Base-by-base conservation (phyloP, 92 coral and sea anemone genomes). In the Zoanthus solanderi region DNA sequence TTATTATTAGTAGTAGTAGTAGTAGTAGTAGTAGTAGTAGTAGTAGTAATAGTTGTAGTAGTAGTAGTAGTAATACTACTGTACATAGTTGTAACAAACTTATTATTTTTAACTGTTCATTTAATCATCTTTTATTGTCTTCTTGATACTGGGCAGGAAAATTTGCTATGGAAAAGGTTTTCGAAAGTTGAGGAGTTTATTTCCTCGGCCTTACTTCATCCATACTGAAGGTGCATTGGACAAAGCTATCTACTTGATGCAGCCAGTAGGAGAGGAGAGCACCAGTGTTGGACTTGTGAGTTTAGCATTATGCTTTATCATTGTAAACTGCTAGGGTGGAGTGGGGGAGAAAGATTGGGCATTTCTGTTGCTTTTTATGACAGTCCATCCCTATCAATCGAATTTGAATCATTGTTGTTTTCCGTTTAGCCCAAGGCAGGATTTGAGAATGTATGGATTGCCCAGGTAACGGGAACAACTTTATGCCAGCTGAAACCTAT, bases 371-470 rank as follows among this genome's bases (percentile, higher is more conserved):
- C n/a, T n/a, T n/a, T n/a, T n/a, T n/a, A n/a, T n/a, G n/a, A n/a
- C n/a, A n/a, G n/a, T n/a, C n/a, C n/a, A n/a, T n/a, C n/a, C n/a
- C n/a, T n/a, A n/a, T n/a, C n/a, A 50, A 50, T 50, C 56, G 42
- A 37, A 50, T 2, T 50, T 50, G 56, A 50, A 7, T 5, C 13
- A 18, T 2, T 30, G 2, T 28, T 32, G 10, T 78, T 67, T 74
- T 31, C 82, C 42, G 42, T 32, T 52, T 65, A 92, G 94, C 94
- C 94, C 5, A 66, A 65, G 42, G 78, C 79, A 14, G 52, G 91
- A 16, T 95, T 95, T 88, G 98, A 95, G 79, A 93, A 93, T 86
- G 89, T 95, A 34, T 95, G 98, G 98, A 76, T 91, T 17, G 98
- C 98, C 0, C 98, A 95, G 76, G 92, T 95, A 13, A 80, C 92